Percentiles rank a stretch among this genome's conserved stretches.
These are phyloP conservation scores for Dynastes tityus DNA, from an alignment of 2,888 invertebrate species.

Conservation along the genomic window DNA sequence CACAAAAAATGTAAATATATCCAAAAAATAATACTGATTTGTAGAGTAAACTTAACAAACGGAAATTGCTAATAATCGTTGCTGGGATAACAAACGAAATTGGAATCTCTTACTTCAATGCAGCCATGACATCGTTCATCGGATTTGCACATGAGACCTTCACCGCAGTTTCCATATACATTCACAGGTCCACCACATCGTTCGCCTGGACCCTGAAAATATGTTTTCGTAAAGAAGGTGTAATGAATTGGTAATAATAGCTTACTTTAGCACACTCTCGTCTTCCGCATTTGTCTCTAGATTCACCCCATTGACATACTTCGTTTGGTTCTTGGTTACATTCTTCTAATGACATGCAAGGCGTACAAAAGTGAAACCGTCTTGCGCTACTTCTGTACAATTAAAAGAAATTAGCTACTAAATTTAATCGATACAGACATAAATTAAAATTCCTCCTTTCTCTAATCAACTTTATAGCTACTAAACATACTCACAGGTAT, in stretches of 20 bases:
- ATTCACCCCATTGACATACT: slow-evolving; percentile 66
- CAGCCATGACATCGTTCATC: slow-evolving; percentile 68
- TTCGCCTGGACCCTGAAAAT: slow-evolving; percentile 66
- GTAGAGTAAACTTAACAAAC: not conserved
- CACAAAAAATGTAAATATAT: slow-evolving; percentile 41
- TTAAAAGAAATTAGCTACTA: slow-evolving; percentile 18
- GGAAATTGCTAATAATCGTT: slow-evolving; percentile 24
- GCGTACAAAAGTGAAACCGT: slow-evolving; percentile 54
- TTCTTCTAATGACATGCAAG: slow-evolving; percentile 60
- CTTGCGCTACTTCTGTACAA: slow-evolving; percentile 53
- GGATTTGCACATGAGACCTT: slow-evolving; percentile 65
- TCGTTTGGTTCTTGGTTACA: slow-evolving; percentile 64
- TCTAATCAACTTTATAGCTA: not conserved
- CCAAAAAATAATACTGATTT: slow-evolving; percentile 45
- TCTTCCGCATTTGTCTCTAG: slow-evolving; percentile 64
- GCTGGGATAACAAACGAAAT: slow-evolving; percentile 40
- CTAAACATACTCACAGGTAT: slow-evolving; percentile 36
- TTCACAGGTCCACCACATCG: slow-evolving; percentile 64
- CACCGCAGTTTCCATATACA: slow-evolving; percentile 65
- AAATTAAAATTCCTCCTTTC: too few species aligned
- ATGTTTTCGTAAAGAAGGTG: not conserved
- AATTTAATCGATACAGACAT: not conserved
- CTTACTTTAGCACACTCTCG: slow-evolving; percentile 67
- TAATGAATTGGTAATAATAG: not conserved
- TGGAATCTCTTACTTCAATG: slow-evolving; percentile 56